Conservation (phyloP, 2,888 invertebrate genomes). For the Mythimna pallens region DNA sequence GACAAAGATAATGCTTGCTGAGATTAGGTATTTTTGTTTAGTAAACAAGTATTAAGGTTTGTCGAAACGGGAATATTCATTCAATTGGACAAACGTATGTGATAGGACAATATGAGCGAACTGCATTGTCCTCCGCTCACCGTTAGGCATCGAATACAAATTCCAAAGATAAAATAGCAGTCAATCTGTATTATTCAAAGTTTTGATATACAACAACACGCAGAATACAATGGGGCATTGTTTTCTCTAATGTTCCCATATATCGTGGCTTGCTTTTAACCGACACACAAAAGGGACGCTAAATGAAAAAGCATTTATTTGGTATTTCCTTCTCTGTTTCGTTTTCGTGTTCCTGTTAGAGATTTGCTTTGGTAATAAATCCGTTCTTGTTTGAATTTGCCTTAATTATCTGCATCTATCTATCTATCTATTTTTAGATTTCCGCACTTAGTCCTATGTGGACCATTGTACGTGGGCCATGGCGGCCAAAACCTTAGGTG, state of each 20-base stretch:
- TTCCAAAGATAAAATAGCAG: slow-evolving; percentile 67
- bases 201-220: slow-evolving; percentile 73
- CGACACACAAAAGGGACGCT: slow-evolving; percentile 78
- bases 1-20: slow-evolving; percentile 41
- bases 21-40: slow-evolving; percentile 39
- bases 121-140: slow-evolving; percentile 37
- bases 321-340: slow-evolving; percentile 75
- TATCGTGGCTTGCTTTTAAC: slow-evolving; percentile 81
- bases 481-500: too few relatives aligned
- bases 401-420: slow-evolving; percentile 38
- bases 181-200: slow-evolving; percentile 75
- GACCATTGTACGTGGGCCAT: too few relatives aligned
- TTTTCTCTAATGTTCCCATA: slow-evolving; percentile 84
- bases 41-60: slow-evolving; percentile 22
- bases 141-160: slow-evolving; percentile 56
- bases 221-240: slow-evolving; percentile 78
- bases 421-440: too few relatives aligned
- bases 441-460: too few relatives aligned
- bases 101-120: slow-evolving; percentile 35
- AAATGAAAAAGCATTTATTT: slow-evolving; percentile 84
- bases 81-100: slow-evolving; percentile 23
- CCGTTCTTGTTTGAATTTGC: slow-evolving; percentile 48
- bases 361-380: slow-evolving; percentile 64
- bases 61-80: slow-evolving; percentile 6
- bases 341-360: slow-evolving; percentile 70